Conservation (phyloP, 2,888 invertebrate species). For the Melanchra persicariae region DNA sequence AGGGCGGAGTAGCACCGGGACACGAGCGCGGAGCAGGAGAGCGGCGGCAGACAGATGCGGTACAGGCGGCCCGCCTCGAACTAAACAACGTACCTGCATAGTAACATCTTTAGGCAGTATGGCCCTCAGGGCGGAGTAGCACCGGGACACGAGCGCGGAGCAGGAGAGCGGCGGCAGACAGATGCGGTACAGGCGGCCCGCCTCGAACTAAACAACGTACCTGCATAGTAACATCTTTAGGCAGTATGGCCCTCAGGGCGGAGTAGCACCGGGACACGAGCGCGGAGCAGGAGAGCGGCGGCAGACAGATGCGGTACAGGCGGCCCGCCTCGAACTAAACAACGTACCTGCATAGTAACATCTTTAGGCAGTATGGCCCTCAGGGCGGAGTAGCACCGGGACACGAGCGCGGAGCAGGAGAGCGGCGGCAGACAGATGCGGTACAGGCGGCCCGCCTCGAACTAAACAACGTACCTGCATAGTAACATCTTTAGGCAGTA, state of each 20-base stretch:
- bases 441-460: slow-evolving; percentile 93
- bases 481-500: slow-evolving; percentile 94
- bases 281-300: slow-evolving; percentile 91
- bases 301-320: slow-evolving; percentile 94
- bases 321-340: slow-evolving; percentile 91
- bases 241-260: slow-evolving; percentile 94
- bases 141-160: slow-evolving; percentile 92
- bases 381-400: slow-evolving; percentile 93
- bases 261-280: slow-evolving; percentile 93
- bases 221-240: slow-evolving; percentile 94
- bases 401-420: slow-evolving; percentile 92
- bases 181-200: slow-evolving; percentile 94
- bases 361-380: slow-evolving; percentile 94
- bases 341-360: slow-evolving; percentile 92
- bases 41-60: slow-evolving; percentile 93
- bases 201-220: slow-evolving; percentile 83
- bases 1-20: slow-evolving; percentile 93
- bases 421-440: slow-evolving; percentile 94
- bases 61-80: slow-evolving; percentile 93
- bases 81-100: slow-evolving; percentile 88
- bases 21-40: slow-evolving; percentile 92
- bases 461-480: slow-evolving; percentile 89
- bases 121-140: slow-evolving; percentile 93
- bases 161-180: slow-evolving; percentile 93
- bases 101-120: slow-evolving; percentile 94